Evolutionary conservation across 2,888 invertebrate species (phyloP), one percentile per base, ranked within the genome.

Genomic region (Oscheius sp.): DNA sequence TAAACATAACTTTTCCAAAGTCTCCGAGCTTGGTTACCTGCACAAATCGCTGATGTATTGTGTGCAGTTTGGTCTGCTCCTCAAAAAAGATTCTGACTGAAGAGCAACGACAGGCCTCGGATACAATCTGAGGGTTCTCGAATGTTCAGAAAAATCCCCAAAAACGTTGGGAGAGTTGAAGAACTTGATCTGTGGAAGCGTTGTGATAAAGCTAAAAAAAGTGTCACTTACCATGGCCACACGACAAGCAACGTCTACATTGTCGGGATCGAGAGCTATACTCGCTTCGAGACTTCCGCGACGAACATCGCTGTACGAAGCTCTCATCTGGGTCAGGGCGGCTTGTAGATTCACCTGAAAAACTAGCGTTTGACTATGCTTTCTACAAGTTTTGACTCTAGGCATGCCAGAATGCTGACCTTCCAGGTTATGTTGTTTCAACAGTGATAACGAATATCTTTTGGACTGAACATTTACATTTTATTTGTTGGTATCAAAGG

Each of bases 81-180:
- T 92, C 11, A 99, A 92, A 89, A 99, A 96, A 1, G 87, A 86
- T 53, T 88, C 88, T 95, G 87, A 96, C 82, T 99, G 99, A 88
- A 99, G 96, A 4, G 99, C 98, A 3, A 99, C 99, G 2, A 99
- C 99, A 0, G 99, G 98, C 72, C 99, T 92, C 1, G 99, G 99
- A 90, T 98, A 99, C 0, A 99, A 91, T 0, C 99, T 92, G 76
- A 99, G 91, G 0, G 97, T 99, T 75, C 99, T 92, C 1, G 98
- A 98, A 90, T 99, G 98, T 88, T 99, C 99, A 84, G 95, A 94
- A 89, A 99, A 98, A 90, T 99, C 97, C 0, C 96, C 97, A 85
- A 99, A 91, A 10, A 96, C 93, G 89, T 98, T 99, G 89, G 96
- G 94, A 0, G 98, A 97, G 90, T 98, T 97, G 92, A 98, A 98